Percentiles rank a stretch among this genome's conserved stretches.
Conservation (phyloP, 2,888 invertebrate species). For the Pycnomerus fuliginosus region DNA sequence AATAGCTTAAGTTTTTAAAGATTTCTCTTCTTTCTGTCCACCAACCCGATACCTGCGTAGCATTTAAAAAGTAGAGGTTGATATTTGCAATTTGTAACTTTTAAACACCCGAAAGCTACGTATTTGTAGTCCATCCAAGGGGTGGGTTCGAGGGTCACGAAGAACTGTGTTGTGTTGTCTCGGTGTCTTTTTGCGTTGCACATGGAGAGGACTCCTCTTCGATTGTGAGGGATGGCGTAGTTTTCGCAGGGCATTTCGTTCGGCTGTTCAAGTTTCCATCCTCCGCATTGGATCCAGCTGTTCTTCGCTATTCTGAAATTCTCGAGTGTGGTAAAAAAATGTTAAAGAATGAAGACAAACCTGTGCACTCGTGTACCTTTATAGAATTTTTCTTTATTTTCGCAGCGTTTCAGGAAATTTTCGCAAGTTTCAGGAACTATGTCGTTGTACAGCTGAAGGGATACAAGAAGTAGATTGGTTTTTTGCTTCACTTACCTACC, state of each 20-base stretch:
- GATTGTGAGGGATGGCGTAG: constrained; percentile 64
- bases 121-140: constrained; percentile 72
- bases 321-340: too few species aligned
- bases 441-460: constrained; percentile 63
- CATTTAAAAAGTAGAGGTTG: constrained; percentile 7
- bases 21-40: too few species aligned
- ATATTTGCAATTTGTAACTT: too few species aligned
- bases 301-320: constrained; percentile 62
- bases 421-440: constrained; percentile 60
- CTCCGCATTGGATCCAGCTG: constrained; percentile 73
- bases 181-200: constrained; percentile 66
- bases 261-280: constrained; percentile 52
- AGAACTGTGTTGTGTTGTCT: constrained; percentile 70
- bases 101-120: constrained; percentile 67
- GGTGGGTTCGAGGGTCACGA: constrained; percentile 64
- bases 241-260: constrained; percentile 63
- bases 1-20: too few species aligned
- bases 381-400: constrained; percentile 54
- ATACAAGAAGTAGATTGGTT: background rate
- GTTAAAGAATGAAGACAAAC: constrained; percentile 31
- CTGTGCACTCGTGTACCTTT: constrained; percentile 61
- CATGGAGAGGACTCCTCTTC: constrained; percentile 71
- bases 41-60: too few species aligned
- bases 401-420: constrained; percentile 60
- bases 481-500: constrained; percentile 50